Base-by-base conservation (phyloP, 2,888 invertebrate genomes). In the Rugalucina vietnamica region DNA sequence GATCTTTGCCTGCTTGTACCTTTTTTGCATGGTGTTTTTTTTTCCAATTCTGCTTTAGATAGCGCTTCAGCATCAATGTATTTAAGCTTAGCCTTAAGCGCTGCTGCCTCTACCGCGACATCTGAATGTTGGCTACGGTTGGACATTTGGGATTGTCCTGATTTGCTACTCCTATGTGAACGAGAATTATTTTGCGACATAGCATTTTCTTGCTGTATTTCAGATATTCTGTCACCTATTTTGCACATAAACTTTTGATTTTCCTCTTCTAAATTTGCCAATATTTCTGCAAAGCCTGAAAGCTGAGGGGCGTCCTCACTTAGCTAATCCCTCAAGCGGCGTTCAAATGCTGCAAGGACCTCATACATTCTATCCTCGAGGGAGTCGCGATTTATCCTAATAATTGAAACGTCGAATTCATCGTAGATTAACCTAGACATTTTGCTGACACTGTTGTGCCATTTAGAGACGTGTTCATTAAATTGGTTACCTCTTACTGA, bases 21-120 rank as follows among this genome's bases (percentile, higher is more conserved):
- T 71, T 50, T 18, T 34, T 29, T 76, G 34, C 24, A 8, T 24
- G 76, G 54, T 34, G 32, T 24, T 10, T 57, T 34, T 14, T 24
- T 54, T n/a, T 76, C 76, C 12, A 76, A 36, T 32, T 54, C 76
- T 32, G 57, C 76, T 34, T n/a, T 29, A 8, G 57, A 57, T 50
- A 36, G 8, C 34, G 32, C 36, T 76, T 76, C 76, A 5, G 60
- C 24, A 8, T 76, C 57, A 36, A 76, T 76, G 27, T 36, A 76
- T 34, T 57, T 76, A 18, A 76, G 32, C 24, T 57, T 76, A 32
- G 27, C 29, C 34, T 60, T 76, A 8, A 76, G 57, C 32, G 21
- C 36, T 54, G 76, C 76, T n/a, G 76, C 76, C 60, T 76, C 60
- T 12, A 36, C 57, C 36, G 76, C 76, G 8, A n/a, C n/a, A n/a